These are phyloP conservation scores for Acronicta psi DNA, from an alignment of 2,888 invertebrate species.

Conservation along the genomic window DNA sequence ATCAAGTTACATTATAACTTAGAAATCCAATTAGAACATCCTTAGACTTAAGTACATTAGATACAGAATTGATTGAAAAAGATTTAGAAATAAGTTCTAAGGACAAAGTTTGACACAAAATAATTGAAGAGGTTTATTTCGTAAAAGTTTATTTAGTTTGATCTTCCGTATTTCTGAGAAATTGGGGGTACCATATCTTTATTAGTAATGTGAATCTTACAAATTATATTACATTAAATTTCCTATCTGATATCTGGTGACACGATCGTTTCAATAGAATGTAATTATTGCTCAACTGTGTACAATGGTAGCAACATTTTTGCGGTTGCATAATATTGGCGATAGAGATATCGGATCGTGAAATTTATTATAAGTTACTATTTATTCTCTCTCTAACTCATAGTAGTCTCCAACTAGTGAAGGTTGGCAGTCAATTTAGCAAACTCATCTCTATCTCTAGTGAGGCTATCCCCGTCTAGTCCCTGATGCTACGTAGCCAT, in stretches of 20 bases:
- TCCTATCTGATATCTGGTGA: background rate
- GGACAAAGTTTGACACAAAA: background rate
- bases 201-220: background rate
- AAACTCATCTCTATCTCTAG: too few species aligned
- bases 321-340: too few species aligned
- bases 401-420: too few species aligned
- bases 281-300: too few species aligned
- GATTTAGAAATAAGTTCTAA: background rate
- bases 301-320: too few species aligned
- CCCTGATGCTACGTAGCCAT: too few species aligned
- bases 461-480: too few species aligned
- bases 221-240: background rate
- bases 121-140: slow-evolving; percentile 4
- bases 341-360: too few species aligned
- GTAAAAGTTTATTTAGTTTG: background rate
- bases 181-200: background rate
- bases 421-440: too few species aligned
- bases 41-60: background rate
- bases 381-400: too few species aligned
- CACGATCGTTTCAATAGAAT: background rate
- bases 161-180: background rate
- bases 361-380: too few species aligned
- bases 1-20: too few species aligned
- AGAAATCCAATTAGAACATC: background rate
- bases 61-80: background rate